A percentile compares a stretch with the other conserved stretches of the same genome.
phyloP scores from a whole-genome alignment of 2,797 vertebrate genomes.

The Onychomys leucogaster region DNA sequence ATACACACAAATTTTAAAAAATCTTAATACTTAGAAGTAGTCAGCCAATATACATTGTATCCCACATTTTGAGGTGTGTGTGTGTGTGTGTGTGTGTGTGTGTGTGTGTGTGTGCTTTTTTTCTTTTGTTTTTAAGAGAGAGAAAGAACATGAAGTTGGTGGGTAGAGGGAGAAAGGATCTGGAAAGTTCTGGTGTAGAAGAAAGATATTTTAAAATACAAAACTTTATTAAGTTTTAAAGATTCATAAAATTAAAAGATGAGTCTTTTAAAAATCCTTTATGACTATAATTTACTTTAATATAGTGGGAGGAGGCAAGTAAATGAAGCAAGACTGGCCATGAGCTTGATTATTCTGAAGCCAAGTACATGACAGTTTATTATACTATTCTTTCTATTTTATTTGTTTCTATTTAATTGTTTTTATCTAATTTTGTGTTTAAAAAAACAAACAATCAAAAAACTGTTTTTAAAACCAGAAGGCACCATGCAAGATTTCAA shows the following conservation, averaged over 20 bases:
- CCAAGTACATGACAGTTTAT: not conserved
- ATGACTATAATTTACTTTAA: constrained; percentile 11
- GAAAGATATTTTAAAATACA: not conserved
- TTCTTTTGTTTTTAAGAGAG: not conserved
- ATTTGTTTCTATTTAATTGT: not conserved
- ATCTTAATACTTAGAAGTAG: not conserved
- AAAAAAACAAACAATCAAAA: not conserved
- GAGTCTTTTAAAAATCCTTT: not conserved
- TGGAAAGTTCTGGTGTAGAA: not conserved
- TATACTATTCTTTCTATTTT: not conserved
- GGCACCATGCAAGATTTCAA: not conserved
- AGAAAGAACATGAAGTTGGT: not conserved
- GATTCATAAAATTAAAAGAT: no score
- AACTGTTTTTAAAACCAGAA: not conserved
- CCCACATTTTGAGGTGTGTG: not conserved
- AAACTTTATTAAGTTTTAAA: not conserved
- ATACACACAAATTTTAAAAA: not conserved
- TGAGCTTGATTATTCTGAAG: not conserved
- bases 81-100: not conserved
- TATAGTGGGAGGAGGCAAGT: not conserved
- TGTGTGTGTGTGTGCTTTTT: not conserved
- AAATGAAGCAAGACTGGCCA: not conserved
- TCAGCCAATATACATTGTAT: not conserved
- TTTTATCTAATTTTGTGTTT: not conserved
- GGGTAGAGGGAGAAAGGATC: not conserved